Percentiles rank a stretch among this genome's conserved stretches.
Conservation (phyloP, 1,140 invertebrate genomes). For the Solen grandis region DNA sequence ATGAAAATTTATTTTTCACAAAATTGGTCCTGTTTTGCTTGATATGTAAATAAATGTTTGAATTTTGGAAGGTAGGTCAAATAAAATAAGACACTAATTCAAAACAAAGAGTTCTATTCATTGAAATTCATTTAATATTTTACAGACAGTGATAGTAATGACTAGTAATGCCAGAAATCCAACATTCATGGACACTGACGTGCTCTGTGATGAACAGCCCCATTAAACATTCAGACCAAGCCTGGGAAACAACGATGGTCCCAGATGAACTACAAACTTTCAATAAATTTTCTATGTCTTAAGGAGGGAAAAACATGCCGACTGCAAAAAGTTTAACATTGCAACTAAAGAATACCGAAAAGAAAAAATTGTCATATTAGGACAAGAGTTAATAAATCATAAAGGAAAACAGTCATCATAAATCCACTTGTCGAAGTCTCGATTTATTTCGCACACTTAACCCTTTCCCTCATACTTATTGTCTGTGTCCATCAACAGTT, state of each 20-base stretch:
- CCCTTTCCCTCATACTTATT: no score
- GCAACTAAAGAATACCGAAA: not conserved
- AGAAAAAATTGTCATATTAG: slow-evolving; percentile 1
- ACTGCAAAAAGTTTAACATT: slow-evolving; percentile 10
- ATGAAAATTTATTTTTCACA: not conserved
- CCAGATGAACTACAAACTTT: slow-evolving; percentile 25
- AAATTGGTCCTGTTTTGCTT: no score
- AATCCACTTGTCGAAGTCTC: no score
- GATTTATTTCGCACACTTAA: slow-evolving; percentile 1
- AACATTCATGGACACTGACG: no score
- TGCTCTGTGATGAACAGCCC: no score
- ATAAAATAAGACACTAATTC: no score
- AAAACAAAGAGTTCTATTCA: no score
- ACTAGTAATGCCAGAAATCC: slow-evolving; percentile 11
- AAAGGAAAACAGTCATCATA: no score
- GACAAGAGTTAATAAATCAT: slow-evolving; percentile 12
- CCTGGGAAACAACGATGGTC: slow-evolving; percentile 20
- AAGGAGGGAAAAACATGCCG: slow-evolving; percentile 17
- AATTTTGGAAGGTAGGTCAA: not conserved
- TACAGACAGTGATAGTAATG: slow-evolving; percentile 21
- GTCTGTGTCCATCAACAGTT: no score
- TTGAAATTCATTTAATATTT: not conserved
- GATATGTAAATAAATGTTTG: slow-evolving; percentile 4
- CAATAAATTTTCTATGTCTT: slow-evolving; percentile 18
- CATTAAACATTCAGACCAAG: slow-evolving; percentile 15